Percentiles rank a stretch among this genome's conserved stretches.
phyloP scores from a whole-genome alignment of 2,797 vertebrate species.

The Xiphorhynchus erythropygius region DNA sequence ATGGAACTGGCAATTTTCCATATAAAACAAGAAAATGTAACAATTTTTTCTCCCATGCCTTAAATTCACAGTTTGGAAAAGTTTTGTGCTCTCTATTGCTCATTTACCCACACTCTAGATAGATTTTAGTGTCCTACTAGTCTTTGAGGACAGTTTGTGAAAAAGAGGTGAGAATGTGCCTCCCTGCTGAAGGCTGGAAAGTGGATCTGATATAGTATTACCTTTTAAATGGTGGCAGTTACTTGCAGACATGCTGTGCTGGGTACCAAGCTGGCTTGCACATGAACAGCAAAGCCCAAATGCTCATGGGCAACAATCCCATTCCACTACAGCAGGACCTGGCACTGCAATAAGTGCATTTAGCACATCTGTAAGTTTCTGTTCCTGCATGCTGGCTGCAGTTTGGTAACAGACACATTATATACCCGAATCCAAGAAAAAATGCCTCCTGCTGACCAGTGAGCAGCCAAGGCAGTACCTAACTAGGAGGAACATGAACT shows the following conservation, averaged over 20 bases:
- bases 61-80: neutral
- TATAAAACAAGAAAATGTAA: slow-evolving; percentile 2
- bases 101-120: neutral
- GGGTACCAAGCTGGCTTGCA: neutral
- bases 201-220: neutral
- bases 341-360: neutral
- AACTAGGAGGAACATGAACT: neutral
- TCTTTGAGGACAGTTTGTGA: neutral
- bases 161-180: neutral
- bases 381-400: neutral
- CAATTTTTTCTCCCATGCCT: neutral
- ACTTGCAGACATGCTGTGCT: neutral
- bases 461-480: neutral
- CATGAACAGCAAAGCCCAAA: slow-evolving; percentile 14
- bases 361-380: slow-evolving; percentile 22
- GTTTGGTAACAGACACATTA: neutral
- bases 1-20: slow-evolving; percentile 48
- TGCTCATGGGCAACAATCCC: neutral
- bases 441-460: slow-evolving; percentile 5
- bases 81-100: neutral
- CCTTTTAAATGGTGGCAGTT: neutral
- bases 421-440: neutral
- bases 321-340: neutral
- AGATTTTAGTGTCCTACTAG: neutral
- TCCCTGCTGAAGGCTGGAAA: neutral